Percentiles rank a stretch among this genome's conserved stretches.
Evolutionary conservation across 2,888 invertebrate genomes (phyloP).

Genomic region (Physocephala rufipes): DNA sequence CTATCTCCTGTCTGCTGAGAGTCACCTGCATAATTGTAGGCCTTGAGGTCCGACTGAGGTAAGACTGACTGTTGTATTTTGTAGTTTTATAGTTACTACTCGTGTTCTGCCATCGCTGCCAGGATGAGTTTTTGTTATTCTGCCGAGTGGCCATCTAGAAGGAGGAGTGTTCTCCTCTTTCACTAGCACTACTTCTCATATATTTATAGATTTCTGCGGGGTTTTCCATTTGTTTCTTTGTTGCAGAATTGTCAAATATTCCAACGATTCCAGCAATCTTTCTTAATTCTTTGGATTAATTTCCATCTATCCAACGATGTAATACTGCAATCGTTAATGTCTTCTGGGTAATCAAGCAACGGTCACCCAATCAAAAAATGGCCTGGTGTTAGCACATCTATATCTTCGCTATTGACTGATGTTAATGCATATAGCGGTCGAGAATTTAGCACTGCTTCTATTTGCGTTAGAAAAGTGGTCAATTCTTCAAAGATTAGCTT

Average conservation of each 20-base stretch:
- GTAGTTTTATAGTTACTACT: slow-evolving; percentile 1
- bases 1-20: too few relatives aligned
- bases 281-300: slow-evolving; percentile 8
- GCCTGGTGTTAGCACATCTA: too few relatives aligned
- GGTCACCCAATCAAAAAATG: slow-evolving; percentile 28
- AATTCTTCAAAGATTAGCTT: neutral
- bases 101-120: slow-evolving; percentile 17
- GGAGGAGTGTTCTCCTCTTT: slow-evolving; percentile 30
- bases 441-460: too few relatives aligned
- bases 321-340: neutral
- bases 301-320: slow-evolving; percentile 8
- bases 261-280: slow-evolving; percentile 25
- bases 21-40: too few relatives aligned
- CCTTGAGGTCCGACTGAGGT: too few relatives aligned
- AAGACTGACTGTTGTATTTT: too few relatives aligned
- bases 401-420: too few relatives aligned
- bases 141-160: slow-evolving; percentile 26
- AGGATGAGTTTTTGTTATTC: slow-evolving; percentile 4
- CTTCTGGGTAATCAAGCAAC: neutral
- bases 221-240: slow-evolving; percentile 3
- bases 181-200: slow-evolving; percentile 25
- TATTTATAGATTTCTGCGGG: slow-evolving; percentile 9
- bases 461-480: neutral
- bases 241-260: neutral
- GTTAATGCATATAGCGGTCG: too few relatives aligned